Evolutionary conservation across 2,888 invertebrate species (phyloP).

Genomic region (Pheosia gnoma): DNA sequence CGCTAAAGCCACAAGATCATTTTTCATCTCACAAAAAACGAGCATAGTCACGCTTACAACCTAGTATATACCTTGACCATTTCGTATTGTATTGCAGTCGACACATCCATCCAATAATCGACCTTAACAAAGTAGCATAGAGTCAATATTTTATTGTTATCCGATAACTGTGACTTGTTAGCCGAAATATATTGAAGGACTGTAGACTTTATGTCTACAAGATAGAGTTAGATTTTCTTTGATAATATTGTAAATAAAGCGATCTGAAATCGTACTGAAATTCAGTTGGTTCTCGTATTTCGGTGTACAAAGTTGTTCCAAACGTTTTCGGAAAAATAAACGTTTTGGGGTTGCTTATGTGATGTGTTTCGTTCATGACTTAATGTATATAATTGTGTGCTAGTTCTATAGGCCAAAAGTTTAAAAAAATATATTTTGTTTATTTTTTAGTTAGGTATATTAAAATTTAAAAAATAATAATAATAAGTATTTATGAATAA

Average conservation of each 20-base stretch:
- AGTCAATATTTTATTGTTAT: conserved; percentile 12
- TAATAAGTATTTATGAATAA: no score
- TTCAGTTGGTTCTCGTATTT: conserved; percentile 43
- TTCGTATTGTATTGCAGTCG: conserved; percentile 25
- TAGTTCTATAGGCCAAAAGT: no score
- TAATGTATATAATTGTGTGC: no score
- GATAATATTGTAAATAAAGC: conserved; percentile 7
- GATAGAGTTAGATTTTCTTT: conserved; percentile 11
- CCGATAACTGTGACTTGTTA: background rate
- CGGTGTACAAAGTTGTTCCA: conserved; percentile 40
- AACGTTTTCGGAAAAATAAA: conserved; percentile 23
- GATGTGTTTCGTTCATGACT: background rate
- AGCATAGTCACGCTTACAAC: conserved; percentile 18
- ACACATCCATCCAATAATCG: conserved; percentile 6
- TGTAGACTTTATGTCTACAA: background rate
- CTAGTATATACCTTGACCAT: conserved; percentile 18
- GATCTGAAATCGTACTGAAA: conserved; percentile 21
- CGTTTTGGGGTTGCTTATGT: conserved; percentile 8
- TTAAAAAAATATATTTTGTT: no score
- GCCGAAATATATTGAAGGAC: background rate
- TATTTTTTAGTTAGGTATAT: no score
- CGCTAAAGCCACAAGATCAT: background rate
- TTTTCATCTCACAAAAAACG: conserved; percentile 9
- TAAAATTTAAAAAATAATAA: no score
- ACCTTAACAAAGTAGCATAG: fast-evolving